Conservation (phyloP, 2,888 invertebrate genomes). For the Catotricha subobsoleta region DNA sequence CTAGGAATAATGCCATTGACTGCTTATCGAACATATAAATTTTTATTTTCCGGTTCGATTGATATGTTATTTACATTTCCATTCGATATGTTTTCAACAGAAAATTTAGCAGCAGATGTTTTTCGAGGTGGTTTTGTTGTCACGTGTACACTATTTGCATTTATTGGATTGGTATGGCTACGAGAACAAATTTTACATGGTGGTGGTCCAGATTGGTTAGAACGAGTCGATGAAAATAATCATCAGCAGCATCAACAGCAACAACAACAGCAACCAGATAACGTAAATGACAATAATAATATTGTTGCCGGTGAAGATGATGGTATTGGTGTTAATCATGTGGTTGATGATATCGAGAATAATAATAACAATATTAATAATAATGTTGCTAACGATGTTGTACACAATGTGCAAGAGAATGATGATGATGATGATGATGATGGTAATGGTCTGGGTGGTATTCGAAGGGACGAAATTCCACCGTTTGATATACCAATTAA, state of each 20-base stretch:
- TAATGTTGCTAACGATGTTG: constrained; percentile 32
- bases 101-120: constrained; percentile 82
- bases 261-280: constrained; percentile 26
- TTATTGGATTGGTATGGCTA: constrained; percentile 94
- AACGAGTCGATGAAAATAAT: constrained; percentile 46
- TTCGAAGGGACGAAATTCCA: constrained; percentile 13
- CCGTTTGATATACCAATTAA: constrained; percentile 22
- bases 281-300: constrained; percentile 20
- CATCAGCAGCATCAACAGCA: no score
- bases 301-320: no score
- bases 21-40: constrained; percentile 88
- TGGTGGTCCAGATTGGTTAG: constrained; percentile 93
- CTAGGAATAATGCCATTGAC: constrained; percentile 89
- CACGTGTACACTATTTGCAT: constrained; percentile 85
- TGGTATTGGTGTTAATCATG: constrained; percentile 13
- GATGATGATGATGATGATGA: background rate
- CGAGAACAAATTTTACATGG: constrained; percentile 95
- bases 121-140: constrained; percentile 95
- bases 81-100: constrained; percentile 81
- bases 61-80: constrained; percentile 74
- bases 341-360: constrained; percentile 9
- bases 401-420: constrained; percentile 23
- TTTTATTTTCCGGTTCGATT: constrained; percentile 77
- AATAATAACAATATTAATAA: constrained; percentile 12
- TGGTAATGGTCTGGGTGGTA: background rate